These are phyloP conservation scores for Barnardius zonarius DNA, from an alignment of 2,113 vertebrate species.

Conservation along the genomic window DNA sequence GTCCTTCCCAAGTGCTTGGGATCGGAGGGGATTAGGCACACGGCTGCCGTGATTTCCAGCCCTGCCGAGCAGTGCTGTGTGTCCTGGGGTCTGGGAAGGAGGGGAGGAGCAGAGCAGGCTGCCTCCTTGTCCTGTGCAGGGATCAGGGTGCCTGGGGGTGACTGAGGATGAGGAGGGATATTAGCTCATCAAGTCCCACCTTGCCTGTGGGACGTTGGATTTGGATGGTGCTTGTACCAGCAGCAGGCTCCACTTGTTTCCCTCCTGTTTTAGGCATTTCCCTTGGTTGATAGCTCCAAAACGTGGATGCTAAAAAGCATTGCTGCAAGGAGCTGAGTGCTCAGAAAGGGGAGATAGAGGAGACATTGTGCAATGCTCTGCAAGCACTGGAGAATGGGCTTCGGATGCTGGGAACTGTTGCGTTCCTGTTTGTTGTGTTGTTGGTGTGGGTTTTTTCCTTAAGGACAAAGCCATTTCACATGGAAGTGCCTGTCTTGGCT, in stretches of 20 bases:
- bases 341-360: neutral
- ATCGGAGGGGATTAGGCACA: neutral
- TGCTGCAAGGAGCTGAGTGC: rapidly evolving
- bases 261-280: neutral
- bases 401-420: neutral
- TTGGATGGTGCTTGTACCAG: neutral
- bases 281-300: neutral
- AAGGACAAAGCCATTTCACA: conserved; percentile 11
- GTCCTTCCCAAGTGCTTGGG: neutral
- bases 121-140: rapidly evolving
- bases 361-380: neutral
- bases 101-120: neutral
- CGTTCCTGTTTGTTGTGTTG: neutral
- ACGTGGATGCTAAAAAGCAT: neutral
- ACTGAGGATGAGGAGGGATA: neutral
- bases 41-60: neutral
- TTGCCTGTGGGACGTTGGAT: rapidly evolving
- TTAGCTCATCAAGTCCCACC: rapidly evolving
- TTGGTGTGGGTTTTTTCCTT: neutral
- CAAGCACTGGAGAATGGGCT: neutral
- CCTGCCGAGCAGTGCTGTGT: neutral
- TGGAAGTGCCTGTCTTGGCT: conserved; percentile 62
- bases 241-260: rapidly evolving
- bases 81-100: neutral
- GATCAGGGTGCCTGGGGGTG: rapidly evolving